Conservation (phyloP, 2,888 invertebrate species). For the Pristionchus fissidentatus region DNA sequence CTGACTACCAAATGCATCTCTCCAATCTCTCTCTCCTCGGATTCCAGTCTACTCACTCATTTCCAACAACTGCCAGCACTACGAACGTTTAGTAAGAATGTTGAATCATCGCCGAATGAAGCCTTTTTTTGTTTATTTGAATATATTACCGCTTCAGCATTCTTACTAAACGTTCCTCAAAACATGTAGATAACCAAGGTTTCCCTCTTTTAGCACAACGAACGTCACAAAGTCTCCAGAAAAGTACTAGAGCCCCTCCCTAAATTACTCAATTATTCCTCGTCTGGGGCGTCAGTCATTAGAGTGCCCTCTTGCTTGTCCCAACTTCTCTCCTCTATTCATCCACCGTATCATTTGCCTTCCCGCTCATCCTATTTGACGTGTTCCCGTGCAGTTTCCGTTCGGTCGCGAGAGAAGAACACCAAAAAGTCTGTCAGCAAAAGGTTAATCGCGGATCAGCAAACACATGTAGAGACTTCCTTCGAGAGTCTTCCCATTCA, state of each 20-base stretch:
- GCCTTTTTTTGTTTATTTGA: neutral
- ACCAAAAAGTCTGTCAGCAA: slow-evolving; percentile 46
- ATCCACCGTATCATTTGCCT: slow-evolving; percentile 37
- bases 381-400: slow-evolving; percentile 14
- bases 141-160: neutral
- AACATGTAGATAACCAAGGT: neutral
- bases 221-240: too few relatives aligned
- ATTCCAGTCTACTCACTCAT: neutral
- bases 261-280: too few relatives aligned
- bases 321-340: neutral
- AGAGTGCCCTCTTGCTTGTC: neutral
- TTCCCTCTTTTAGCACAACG: too few relatives aligned
- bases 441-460: slow-evolving; percentile 43
- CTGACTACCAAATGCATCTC: slow-evolving; percentile 42
- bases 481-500: neutral
- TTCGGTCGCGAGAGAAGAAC: neutral
- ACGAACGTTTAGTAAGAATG: neutral
- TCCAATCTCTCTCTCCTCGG: slow-evolving; percentile 34
- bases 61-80: neutral
- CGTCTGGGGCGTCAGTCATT: too few relatives aligned
- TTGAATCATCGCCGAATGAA: neutral
- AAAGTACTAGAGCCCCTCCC: too few relatives aligned
- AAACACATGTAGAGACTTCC: slow-evolving; percentile 35
- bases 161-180: neutral
- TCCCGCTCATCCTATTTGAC: slow-evolving; percentile 1